Base-by-base conservation (phyloP, 2,113 vertebrate species). In the Hirundichthys speculiger region DNA sequence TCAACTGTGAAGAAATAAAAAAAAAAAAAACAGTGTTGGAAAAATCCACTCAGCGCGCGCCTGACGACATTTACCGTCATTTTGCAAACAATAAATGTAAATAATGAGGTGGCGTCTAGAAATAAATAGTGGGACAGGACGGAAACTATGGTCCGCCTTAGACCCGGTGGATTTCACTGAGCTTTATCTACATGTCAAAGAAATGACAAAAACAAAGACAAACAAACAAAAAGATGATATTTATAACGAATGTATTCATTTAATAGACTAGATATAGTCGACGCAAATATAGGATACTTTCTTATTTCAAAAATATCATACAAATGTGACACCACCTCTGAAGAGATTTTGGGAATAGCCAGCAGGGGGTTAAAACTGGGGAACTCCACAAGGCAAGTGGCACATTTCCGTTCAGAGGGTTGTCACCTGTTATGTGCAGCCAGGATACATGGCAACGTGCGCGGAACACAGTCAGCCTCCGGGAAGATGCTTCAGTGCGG, bases 351-450 rank as follows among this genome's bases (percentile, higher is more conserved):
- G 30, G 30, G 30, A 6, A 34, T 34, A 34, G 3, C 30, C 30
- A 34, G 30, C 30, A 34, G 30, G 30, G 30, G 30, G 30, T 34
- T 34, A 5, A 34, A 34, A 5, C 7, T 34, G 3, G 30, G 30
- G 1, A 34, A 10, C 84, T 77, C n/a, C 60, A 81, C 82, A 81
- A 73, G 45, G 57, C 72, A 57, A 58, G 75, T 72, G 84, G 72
- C 80, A 79, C 75, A 75, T 75, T 85, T 59, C 55, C 77, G 71
- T 84, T 79, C 83, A 49, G 66, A 62, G 87, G 84, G 75, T 46
- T 90, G 89, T 90, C 89, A 90, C 86, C 86, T 91, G 87, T 87
- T 88, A 73, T 82, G 81, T 34, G 30, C 30, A 20, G 68, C 72
- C 70, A 72, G 77, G 77, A 70, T 80, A 18, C 81, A 80, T 85